These are phyloP conservation scores for Octopus bimaculoides DNA, from an alignment of 1,140 invertebrate species.

Conservation along the genomic window DNA sequence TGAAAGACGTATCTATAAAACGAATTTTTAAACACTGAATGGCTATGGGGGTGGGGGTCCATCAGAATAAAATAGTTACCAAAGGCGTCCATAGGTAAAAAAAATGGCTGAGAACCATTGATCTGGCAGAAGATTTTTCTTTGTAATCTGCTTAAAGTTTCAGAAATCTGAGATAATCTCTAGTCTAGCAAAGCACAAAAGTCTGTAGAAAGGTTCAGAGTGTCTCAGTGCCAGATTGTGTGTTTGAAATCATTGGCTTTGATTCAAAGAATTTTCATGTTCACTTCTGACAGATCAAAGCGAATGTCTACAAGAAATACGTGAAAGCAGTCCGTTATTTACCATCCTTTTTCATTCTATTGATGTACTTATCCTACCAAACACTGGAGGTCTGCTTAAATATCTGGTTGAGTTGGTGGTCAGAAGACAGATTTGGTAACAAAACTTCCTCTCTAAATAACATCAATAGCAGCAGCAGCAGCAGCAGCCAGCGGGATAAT, in stretches of 20 bases:
- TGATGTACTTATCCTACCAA: conserved; percentile 37
- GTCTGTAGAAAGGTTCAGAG: no score
- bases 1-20: no score
- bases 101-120: no score
- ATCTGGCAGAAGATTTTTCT: no score
- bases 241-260: not conserved
- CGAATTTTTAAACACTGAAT: no score
- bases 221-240: no score
- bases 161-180: no score
- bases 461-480: conserved; percentile 22
- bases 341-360: conserved; percentile 67
- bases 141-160: no score
- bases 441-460: conserved; percentile 29
- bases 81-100: no score
- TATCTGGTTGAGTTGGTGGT: conserved; percentile 51
- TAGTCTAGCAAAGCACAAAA: no score
- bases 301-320: conserved; percentile 84
- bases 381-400: conserved; percentile 30
- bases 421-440: conserved; percentile 38
- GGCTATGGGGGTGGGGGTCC: no score
- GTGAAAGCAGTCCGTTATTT: conserved; percentile 77
- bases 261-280: not conserved
- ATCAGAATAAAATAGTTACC: no score
- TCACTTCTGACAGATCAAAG: conserved; percentile 68
- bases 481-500: conserved; percentile 30